Conservation (phyloP, 2,113 vertebrate species). For the Lates calcarifer region DNA sequence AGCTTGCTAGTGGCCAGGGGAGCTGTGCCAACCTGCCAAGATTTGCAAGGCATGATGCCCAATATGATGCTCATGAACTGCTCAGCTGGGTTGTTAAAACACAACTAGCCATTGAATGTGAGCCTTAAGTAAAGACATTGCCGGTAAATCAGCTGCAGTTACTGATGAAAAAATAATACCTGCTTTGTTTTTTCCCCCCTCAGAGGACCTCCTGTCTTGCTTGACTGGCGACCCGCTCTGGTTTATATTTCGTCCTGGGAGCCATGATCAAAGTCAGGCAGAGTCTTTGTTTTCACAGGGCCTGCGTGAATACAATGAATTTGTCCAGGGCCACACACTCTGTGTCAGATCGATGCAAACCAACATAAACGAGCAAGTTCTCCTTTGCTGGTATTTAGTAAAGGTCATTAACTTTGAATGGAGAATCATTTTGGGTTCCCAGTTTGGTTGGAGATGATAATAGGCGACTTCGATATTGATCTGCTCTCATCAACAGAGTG, state of each 20-base stretch:
- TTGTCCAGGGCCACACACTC: conserved; percentile 44
- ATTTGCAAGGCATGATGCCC: conserved; percentile 64
- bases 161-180: conserved; percentile 37
- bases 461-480: conserved; percentile 77
- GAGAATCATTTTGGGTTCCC: conserved; percentile 67
- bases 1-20: conserved; percentile 56
- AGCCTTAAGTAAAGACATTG: conserved; percentile 50
- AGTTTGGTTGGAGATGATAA: conserved; percentile 71
- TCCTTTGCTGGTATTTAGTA: conserved; percentile 65
- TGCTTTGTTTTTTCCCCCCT: conserved; percentile 18
- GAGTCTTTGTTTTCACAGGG: conserved; percentile 58
- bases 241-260: conserved; percentile 42
- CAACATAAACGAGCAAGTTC: conserved; percentile 61
- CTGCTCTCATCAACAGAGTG: conserved; percentile 71
- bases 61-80: conserved; percentile 56
- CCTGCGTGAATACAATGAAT: conserved; percentile 54
- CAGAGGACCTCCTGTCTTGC: conserved; percentile 30
- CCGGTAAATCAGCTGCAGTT: conserved; percentile 47
- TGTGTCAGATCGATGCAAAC: conserved; percentile 68
- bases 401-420: conserved; percentile 71
- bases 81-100: conserved; percentile 73
- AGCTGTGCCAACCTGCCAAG: conserved; percentile 62
- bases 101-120: conserved; percentile 52
- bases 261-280: conserved; percentile 43
- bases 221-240: conserved; percentile 20